Base-by-base conservation (phyloP, 2,113 vertebrate genomes). In the Mustelus asterias region DNA sequence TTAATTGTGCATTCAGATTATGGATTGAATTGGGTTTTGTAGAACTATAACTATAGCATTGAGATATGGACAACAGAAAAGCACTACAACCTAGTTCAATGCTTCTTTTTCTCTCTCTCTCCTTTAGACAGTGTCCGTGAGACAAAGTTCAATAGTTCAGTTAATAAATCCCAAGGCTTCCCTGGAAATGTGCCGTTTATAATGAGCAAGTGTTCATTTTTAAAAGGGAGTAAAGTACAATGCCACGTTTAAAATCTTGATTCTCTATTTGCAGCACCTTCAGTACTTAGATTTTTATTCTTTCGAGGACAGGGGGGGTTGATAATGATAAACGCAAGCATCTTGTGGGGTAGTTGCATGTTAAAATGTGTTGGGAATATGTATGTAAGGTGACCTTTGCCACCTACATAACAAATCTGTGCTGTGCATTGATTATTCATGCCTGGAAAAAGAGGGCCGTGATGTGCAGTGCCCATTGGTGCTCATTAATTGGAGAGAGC, bases 371-470 rank as follows among this genome's bases (percentile, higher is more conserved):
- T 76, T 33, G 22, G 26, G 94, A 95, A 95, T 95, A 70, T 76
- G 70, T 72, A 72, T 54, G 44, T 48, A 90, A 54, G 80, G 83
- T 85, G 96, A 96, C 96, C 97, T 97, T 96, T 96, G 90, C 95
- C 94, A 96, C 89, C 95, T 97, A 96, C 97, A 96, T 97, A 96
- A 95, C 88, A 97, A 97, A 96, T 97, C 97, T 96, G 96, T 97
- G 97, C 96, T 96, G 96, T 67, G 96, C 97, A 99, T 99, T 97
- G 98, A 98, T 98, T 98, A 98, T 98, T 98, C 97, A 97, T 98
- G 97, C 97, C 96, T 97, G 96, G 97, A 97, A 97, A 96, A 97
- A 97, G 97, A 48, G 96, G 95, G 97, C 97, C 97, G 97, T 97
- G 86, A 96, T 98, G 97, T 98, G 96, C 97, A 96, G 76, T 97